phyloP scores from a whole-genome alignment of 2,113 vertebrate genomes.

The Erythrolamprus reginae region DNA sequence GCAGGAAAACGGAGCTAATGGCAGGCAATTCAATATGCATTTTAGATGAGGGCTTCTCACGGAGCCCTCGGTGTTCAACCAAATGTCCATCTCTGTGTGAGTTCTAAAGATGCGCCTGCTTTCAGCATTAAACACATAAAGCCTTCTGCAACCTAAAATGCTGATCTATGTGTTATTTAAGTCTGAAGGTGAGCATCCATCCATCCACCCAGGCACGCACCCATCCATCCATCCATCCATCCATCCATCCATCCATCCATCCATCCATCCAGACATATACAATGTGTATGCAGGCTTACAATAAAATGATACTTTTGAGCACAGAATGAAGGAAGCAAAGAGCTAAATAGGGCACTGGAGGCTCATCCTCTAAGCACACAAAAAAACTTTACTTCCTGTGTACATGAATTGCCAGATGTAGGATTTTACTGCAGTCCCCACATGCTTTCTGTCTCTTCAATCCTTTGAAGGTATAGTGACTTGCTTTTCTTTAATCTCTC shows the following conservation, averaged over 20 bases:
- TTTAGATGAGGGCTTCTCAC: not conserved
- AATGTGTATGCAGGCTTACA: not conserved
- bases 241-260: no score
- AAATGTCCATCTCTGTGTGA: not conserved
- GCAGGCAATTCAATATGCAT: not conserved
- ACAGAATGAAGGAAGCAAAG: not conserved
- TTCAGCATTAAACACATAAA: not conserved
- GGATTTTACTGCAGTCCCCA: not conserved
- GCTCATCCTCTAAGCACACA: not conserved
- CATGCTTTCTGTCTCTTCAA: not conserved
- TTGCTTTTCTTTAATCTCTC: not conserved
- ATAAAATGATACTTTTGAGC: not conserved
- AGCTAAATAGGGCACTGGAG: not conserved
- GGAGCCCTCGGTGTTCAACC: not conserved
- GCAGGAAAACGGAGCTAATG: not conserved
- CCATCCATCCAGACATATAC: not conserved
- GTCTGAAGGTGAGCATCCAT: no score
- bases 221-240: no score
- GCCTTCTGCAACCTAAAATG: not conserved
- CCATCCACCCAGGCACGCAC: no score
- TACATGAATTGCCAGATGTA: not conserved
- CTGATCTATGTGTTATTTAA: not conserved
- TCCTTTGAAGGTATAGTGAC: not conserved
- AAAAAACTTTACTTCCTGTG: not conserved
- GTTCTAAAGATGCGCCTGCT: not conserved